Evolutionary conservation across 2,888 invertebrate species (phyloP).

Genomic region (Drosophila quasianomalipes): DNA sequence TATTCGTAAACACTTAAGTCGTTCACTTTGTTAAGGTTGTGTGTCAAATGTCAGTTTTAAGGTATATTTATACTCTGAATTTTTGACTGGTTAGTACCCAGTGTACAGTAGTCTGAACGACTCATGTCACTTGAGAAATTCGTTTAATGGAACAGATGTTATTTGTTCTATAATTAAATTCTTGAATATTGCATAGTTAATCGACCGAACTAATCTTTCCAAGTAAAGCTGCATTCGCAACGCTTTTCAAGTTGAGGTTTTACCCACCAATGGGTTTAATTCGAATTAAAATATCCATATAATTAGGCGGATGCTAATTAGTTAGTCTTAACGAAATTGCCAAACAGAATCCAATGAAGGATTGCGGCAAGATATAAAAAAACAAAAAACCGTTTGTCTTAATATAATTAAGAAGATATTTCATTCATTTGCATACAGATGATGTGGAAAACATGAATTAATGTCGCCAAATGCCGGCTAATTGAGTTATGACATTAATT

Average conservation of each 20-base stretch:
- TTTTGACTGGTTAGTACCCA: neutral
- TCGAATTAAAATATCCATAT: neutral
- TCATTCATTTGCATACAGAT: conserved; percentile 10
- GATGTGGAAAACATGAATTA: neutral
- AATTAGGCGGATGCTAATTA: neutral
- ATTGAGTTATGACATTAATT: conserved; percentile 79
- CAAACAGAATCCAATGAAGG: neutral
- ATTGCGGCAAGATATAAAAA: neutral
- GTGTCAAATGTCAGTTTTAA: neutral
- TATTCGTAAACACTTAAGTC: neutral
- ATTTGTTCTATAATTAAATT: neutral
- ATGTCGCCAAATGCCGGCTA: conserved; percentile 50
- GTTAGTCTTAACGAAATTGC: neutral
- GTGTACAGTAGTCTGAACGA: neutral
- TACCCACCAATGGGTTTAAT: conserved; percentile 5
- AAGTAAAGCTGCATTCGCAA: neutral
- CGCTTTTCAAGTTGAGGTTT: neutral
- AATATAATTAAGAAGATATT: conserved; percentile 3
- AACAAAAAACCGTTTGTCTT: neutral
- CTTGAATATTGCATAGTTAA: neutral
- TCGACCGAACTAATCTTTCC: neutral
- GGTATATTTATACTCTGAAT: too few relatives aligned
- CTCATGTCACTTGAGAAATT: neutral
- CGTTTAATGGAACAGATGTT: neutral
- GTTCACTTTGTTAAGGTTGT: too few relatives aligned